Conservation (phyloP, 2,113 vertebrate species). For the Gopherus flavomarginatus region DNA sequence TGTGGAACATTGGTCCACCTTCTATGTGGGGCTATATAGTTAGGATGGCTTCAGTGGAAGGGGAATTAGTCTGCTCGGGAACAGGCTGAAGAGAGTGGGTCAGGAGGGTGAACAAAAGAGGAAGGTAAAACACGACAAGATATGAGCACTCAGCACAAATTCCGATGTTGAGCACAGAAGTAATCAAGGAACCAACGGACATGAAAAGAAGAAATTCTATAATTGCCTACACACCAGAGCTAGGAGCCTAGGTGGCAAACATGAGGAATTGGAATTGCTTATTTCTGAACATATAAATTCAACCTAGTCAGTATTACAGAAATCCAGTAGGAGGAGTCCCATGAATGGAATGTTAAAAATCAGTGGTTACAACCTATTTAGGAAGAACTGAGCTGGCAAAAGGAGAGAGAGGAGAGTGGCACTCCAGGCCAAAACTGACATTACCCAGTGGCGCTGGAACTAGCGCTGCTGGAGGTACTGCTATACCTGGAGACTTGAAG, state of each 20-base stretch:
- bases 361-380: neutral
- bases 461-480: no score
- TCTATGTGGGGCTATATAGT: no score
- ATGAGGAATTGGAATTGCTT: neutral
- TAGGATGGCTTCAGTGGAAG: neutral
- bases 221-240: neutral
- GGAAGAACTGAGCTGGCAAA: neutral
- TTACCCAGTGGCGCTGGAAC: neutral
- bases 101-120: neutral
- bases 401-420: neutral
- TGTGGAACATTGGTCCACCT: no score
- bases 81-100: neutral
- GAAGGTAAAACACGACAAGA: neutral
- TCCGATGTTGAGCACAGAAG: neutral
- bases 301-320: neutral
- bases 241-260: neutral
- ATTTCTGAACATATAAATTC: neutral
- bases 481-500: no score
- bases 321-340: neutral
- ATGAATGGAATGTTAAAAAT: neutral
- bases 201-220: neutral
- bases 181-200: neutral
- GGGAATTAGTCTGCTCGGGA: neutral
- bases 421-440: neutral
- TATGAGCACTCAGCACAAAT: neutral